These are phyloP conservation scores for Montipora capitata DNA, from an alignment of 92 coral and sea anemone species.

Conservation along the genomic window DNA sequence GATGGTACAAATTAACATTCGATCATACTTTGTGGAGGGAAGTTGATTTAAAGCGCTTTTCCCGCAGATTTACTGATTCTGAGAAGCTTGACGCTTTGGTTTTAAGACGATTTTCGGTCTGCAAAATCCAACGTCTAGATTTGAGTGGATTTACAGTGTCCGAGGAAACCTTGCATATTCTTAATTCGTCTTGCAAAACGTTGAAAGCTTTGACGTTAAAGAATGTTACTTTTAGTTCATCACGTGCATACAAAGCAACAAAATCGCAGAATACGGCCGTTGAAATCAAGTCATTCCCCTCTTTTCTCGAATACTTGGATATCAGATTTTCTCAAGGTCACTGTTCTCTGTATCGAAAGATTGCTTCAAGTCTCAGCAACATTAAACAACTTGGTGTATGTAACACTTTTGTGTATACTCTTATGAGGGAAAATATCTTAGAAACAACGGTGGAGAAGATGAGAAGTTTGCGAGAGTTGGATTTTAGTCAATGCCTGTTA, in stretches of 20 bases:
- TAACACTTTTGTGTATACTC: slow-evolving; percentile 71
- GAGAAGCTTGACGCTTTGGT: slow-evolving; percentile 36
- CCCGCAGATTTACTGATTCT: slow-evolving; percentile 35
- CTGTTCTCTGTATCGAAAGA: slow-evolving; percentile 49
- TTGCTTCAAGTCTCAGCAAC: slow-evolving; percentile 57
- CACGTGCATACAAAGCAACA: slow-evolving; percentile 1
- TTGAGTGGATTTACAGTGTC: slow-evolving; percentile 72
- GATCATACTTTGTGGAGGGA: slow-evolving; percentile 52
- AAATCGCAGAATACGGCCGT: background rate
- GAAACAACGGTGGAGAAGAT: slow-evolving; percentile 45
- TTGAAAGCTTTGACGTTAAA: slow-evolving; percentile 59
- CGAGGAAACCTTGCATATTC: slow-evolving; percentile 34
- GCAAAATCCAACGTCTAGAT: slow-evolving; percentile 62
- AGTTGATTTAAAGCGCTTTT: slow-evolving; percentile 68
- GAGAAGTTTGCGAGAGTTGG: slow-evolving; percentile 68
- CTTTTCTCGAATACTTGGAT: slow-evolving; percentile 60
- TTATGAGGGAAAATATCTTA: slow-evolving; percentile 30
- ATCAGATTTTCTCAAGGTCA: slow-evolving; percentile 79
- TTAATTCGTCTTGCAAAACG: slow-evolving; percentile 48
- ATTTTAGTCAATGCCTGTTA: slow-evolving; percentile 72
- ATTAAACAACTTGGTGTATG: slow-evolving; percentile 78
- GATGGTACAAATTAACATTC: slow-evolving; percentile 37
- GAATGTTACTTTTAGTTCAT: slow-evolving; percentile 54
- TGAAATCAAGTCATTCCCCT: slow-evolving; percentile 39
- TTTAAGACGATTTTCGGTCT: slow-evolving; percentile 23